These are phyloP conservation scores for Urophycis tenuis DNA, from an alignment of 2,797 vertebrate species.

Conservation along the genomic window DNA sequence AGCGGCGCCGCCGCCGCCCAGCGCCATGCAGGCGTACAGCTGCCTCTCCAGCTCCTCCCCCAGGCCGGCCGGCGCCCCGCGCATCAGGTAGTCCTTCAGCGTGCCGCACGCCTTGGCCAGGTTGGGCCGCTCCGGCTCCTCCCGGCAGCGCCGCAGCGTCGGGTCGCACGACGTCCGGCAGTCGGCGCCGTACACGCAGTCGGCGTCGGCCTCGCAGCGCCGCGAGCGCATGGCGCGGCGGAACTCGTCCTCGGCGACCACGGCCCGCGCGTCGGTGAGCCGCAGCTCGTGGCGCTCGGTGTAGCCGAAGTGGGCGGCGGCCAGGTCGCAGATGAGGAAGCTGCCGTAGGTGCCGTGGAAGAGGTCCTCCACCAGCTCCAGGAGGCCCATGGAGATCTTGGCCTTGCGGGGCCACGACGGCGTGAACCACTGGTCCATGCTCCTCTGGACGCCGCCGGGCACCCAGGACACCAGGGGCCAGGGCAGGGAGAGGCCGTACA, in stretches of 20 bases:
- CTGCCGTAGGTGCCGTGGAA: conserved; percentile 96
- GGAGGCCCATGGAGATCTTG: conserved; percentile 95
- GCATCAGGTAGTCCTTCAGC: conserved; percentile 91
- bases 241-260: conserved; percentile 85
- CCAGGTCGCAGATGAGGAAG: conserved; percentile 94
- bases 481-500: conserved; percentile 88
- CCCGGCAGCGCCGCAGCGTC: conserved; percentile 79
- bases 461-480: conserved; percentile 90
- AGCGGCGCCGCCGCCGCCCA: conserved; percentile 76
- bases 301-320: conserved; percentile 73
- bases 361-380: conserved; percentile 97
- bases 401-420: conserved; percentile 97
- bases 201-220: conserved; percentile 81
- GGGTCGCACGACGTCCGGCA: conserved; percentile 85
- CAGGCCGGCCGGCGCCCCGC: conserved; percentile 82
- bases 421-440: conserved; percentile 92
- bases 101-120: conserved; percentile 89
- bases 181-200: conserved; percentile 87
- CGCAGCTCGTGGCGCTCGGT: conserved; percentile 72
- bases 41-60: conserved; percentile 94
- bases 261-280: conserved; percentile 79
- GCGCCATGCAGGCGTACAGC: conserved; percentile 90
- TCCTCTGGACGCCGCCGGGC: conserved; percentile 82
- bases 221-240: conserved; percentile 81
- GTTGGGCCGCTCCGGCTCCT: conserved; percentile 87